These are phyloP conservation scores for Acronicta aceris DNA, from an alignment of 2,888 invertebrate species.

Conservation along the genomic window DNA sequence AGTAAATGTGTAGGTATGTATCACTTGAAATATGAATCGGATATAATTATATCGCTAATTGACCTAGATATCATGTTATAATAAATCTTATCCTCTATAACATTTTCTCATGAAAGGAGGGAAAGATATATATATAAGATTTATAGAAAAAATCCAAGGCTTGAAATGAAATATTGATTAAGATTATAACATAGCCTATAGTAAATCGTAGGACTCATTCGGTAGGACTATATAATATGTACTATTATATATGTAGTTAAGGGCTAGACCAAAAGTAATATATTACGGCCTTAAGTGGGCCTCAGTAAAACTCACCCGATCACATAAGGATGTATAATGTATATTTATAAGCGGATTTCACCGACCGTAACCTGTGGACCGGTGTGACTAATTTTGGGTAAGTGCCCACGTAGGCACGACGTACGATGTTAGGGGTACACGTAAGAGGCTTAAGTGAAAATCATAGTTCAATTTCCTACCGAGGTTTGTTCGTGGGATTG, in stretches of 20 bases:
- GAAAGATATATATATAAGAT: too few species aligned
- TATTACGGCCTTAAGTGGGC: slow-evolving; percentile 31
- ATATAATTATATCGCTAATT: too few species aligned
- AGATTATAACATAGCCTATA: too few species aligned
- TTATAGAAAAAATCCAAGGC: too few species aligned
- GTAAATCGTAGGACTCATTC: slow-evolving; percentile 7
- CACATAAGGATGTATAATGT: slow-evolving; percentile 52
- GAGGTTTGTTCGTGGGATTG: slow-evolving; percentile 58
- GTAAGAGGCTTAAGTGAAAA: slow-evolving; percentile 72
- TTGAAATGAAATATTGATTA: too few species aligned
- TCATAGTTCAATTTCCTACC: slow-evolving; percentile 67
- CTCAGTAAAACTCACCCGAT: slow-evolving; percentile 50
- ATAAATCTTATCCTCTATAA: too few species aligned
- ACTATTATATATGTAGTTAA: too few species aligned
- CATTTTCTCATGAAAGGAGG: too few species aligned
- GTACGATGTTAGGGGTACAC: slow-evolving; percentile 64
- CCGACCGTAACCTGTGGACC: slow-evolving; percentile 60
- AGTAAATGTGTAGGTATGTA: too few species aligned
- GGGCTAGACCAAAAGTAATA: slow-evolving; percentile 21
- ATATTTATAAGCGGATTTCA: slow-evolving; percentile 62
- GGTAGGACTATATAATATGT: slow-evolving; percentile 4
- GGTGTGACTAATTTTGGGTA: slow-evolving; percentile 70
- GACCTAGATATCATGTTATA: too few species aligned
- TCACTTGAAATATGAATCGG: too few species aligned
- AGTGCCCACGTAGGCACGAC: slow-evolving; percentile 73